A percentile compares a stretch with the other conserved stretches of the same genome.
Conservation (phyloP, 2,113 vertebrate genomes). For the Uropsilus gracilis region DNA sequence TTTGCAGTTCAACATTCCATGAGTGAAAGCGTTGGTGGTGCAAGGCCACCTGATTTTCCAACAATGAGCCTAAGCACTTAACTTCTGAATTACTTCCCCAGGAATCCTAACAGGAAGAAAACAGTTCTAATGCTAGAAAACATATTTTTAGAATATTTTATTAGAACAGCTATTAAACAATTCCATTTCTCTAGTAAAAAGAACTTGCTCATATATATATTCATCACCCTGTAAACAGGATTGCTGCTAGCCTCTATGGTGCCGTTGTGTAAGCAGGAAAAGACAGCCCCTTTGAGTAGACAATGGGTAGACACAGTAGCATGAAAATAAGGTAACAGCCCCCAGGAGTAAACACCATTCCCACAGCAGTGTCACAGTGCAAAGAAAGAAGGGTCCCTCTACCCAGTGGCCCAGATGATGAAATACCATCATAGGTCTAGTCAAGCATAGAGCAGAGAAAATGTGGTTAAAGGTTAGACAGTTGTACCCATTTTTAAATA, state of each 20-base stretch:
- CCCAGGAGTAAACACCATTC: not conserved
- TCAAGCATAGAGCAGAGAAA: no score
- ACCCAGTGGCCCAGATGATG: not conserved
- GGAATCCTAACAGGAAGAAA: not conserved
- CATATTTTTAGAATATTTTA: not conserved
- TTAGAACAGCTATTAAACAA: not conserved
- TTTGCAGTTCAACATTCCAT: not conserved
- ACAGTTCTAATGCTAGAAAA: not conserved
- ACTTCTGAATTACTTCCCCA: not conserved
- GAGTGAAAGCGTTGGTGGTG: rapidly evolving
- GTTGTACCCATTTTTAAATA: no score
- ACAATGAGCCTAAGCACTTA: not conserved
- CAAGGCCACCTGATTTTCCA: not conserved
- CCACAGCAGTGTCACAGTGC: not conserved
- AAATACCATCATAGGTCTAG: not conserved
- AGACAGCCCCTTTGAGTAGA: not conserved
- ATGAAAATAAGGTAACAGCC: not conserved
- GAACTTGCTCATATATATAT: not conserved
- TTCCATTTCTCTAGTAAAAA: not conserved
- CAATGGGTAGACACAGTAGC: not conserved
- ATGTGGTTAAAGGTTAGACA: no score
- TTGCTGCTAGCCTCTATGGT: no score
- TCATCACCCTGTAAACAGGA: not conserved
- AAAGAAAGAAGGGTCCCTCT: not conserved
- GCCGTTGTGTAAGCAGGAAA: no score